A percentile compares a stretch with the other conserved stretches of the same genome.
Conservation (phyloP, 2,888 invertebrate genomes). For the Platypus cylindrus region DNA sequence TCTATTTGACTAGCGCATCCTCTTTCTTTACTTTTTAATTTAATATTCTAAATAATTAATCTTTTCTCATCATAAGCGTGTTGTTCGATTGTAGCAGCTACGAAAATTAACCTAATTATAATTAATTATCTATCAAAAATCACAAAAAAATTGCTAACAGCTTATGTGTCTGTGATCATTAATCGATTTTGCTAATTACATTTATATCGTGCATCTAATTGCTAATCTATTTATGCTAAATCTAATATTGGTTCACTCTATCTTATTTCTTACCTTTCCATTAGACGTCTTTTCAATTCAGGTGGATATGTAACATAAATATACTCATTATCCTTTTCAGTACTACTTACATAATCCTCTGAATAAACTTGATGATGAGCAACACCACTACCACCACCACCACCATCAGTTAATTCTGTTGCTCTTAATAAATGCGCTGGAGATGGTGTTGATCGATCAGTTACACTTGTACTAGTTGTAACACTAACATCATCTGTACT, state of each 20-base stretch:
- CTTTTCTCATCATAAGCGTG: constrained; percentile 65
- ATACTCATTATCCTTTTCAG: constrained; percentile 55
- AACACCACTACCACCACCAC: constrained; percentile 21
- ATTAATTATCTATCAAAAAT: background rate
- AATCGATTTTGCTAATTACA: background rate
- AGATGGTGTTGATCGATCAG: constrained; percentile 54
- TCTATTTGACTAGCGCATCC: too few relatives aligned
- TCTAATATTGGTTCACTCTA: background rate
- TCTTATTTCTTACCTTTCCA: constrained; percentile 53
- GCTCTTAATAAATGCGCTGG: constrained; percentile 45
- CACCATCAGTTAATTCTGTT: too few relatives aligned
- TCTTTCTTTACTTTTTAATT: too few relatives aligned
- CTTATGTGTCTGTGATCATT: too few relatives aligned
- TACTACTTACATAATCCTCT: constrained; percentile 34
- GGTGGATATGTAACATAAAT: constrained; percentile 83
- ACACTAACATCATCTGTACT: constrained; percentile 60
- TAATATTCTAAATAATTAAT: too few relatives aligned
- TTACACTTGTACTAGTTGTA: constrained; percentile 52
- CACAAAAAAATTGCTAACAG: too few relatives aligned
- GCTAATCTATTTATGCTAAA: background rate
- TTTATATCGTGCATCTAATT: too few relatives aligned
- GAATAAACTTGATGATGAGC: constrained; percentile 33
- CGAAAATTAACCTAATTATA: constrained; percentile 17
- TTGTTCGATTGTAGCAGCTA: constrained; percentile 77
- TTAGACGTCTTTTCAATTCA: constrained; percentile 67